Evolutionary conservation across 2,888 invertebrate species (phyloP).

Genomic region (Plebejus anna): DNA sequence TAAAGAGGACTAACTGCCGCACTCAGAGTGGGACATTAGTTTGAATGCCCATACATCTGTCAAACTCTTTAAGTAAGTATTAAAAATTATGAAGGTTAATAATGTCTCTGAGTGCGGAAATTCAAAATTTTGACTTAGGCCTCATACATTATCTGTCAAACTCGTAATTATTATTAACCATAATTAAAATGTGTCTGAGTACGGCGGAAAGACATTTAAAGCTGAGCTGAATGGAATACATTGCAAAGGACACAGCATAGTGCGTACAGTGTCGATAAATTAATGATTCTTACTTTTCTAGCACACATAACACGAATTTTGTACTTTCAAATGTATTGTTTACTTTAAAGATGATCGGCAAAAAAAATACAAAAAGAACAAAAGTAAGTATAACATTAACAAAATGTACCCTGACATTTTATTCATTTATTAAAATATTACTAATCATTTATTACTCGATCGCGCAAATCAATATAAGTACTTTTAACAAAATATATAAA

Average conservation of each 20-base stretch:
- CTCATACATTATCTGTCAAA: no score
- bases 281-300: neutral
- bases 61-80: no score
- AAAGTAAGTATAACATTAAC: neutral
- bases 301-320: neutral
- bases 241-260: neutral
- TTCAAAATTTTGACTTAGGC: no score
- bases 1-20: no score
- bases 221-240: neutral
- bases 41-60: no score
- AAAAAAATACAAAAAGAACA: neutral
- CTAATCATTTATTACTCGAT: slow-evolving; percentile 33
- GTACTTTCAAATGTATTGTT: slow-evolving; percentile 20
- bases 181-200: no score
- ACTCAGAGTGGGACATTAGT: no score
- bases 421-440: neutral
- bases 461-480: slow-evolving; percentile 30
- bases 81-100: no score
- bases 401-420: neutral
- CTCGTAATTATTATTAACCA: no score
- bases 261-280: neutral
- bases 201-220: neutral
- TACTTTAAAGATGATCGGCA: neutral
- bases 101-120: no score
- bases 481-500: slow-evolving; percentile 3